These are phyloP conservation scores for Gymnothorax reevesii DNA, from an alignment of 2,797 vertebrate species.

Conservation along the genomic window DNA sequence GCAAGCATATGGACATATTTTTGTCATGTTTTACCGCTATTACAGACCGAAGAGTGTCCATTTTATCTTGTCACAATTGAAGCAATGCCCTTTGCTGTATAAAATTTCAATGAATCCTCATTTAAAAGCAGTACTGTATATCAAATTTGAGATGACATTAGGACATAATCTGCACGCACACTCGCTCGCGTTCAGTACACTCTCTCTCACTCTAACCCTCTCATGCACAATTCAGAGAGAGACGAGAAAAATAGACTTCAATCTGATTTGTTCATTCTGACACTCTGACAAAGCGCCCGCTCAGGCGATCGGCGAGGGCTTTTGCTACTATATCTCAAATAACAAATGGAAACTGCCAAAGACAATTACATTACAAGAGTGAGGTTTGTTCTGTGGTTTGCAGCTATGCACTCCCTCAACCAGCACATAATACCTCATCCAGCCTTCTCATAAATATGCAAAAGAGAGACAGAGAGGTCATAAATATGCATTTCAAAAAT, in stretches of 20 bases:
- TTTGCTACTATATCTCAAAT: slow-evolving; percentile 84
- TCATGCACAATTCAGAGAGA: too few species aligned
- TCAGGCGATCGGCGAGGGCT: slow-evolving; percentile 69
- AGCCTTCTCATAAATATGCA: slow-evolving; percentile 90
- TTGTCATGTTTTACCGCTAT: slow-evolving; percentile 29
- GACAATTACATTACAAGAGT: slow-evolving; percentile 84
- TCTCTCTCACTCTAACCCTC: background rate
- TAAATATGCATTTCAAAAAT: slow-evolving; percentile 93
- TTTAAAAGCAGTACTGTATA: slow-evolving; percentile 15
- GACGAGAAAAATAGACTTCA: slow-evolving; percentile 65
- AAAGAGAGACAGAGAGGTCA: slow-evolving; percentile 81
- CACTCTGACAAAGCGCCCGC: slow-evolving; percentile 81
- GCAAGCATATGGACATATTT: too few species aligned
- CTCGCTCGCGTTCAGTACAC: background rate
- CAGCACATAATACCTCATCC: slow-evolving; percentile 87
- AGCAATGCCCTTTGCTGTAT: slow-evolving; percentile 10
- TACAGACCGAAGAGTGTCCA: background rate
- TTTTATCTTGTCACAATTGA: slow-evolving; percentile 6
- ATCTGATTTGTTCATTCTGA: slow-evolving; percentile 91
- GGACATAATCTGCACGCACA: background rate
- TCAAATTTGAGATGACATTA: background rate
- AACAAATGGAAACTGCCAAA: slow-evolving; percentile 87
- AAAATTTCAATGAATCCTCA: slow-evolving; percentile 16
- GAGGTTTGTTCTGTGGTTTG: slow-evolving; percentile 83
- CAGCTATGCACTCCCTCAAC: slow-evolving; percentile 83